Conservation (phyloP, 1,140 invertebrate species). For the Cecropterus lyciades region DNA sequence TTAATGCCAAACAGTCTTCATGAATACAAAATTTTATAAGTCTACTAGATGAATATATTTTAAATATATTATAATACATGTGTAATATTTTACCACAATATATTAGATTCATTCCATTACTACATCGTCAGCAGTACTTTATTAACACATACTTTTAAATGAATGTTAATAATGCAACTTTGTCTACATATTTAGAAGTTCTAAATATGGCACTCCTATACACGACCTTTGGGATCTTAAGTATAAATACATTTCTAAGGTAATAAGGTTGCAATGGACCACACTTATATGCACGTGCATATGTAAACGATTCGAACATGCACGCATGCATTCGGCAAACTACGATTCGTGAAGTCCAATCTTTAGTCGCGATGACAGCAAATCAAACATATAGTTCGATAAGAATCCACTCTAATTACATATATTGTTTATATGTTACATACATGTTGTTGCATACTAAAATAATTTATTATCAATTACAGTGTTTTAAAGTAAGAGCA, state of each 20-base stretch:
- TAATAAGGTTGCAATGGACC: background rate
- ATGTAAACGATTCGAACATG: no score
- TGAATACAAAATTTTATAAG: constrained; percentile 24
- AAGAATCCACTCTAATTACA: constrained; percentile 9
- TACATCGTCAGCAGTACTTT: background rate
- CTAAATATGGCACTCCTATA: constrained; percentile 61
- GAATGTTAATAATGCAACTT: constrained; percentile 1
- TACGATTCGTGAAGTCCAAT: background rate
- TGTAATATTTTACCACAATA: background rate
- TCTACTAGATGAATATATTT: constrained; percentile 16
- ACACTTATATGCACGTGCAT: no score
- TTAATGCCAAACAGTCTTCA: constrained; percentile 16
- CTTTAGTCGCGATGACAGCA: constrained; percentile 13
- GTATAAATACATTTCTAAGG: constrained; percentile 12
- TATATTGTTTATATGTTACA: constrained; percentile 26
- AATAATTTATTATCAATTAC: constrained; percentile 52
- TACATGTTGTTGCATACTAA: constrained; percentile 25
- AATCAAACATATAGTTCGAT: constrained; percentile 23
- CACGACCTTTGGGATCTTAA: constrained; percentile 26
- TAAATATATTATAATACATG: constrained; percentile 1
- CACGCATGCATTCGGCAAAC: no score
- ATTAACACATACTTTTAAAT: constrained; percentile 36
- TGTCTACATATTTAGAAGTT: constrained; percentile 52
- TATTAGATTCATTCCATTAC: background rate
- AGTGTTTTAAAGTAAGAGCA: constrained; percentile 58